Conservation (phyloP, 2,113 vertebrate species). For the Mionectes macconnelli region DNA sequence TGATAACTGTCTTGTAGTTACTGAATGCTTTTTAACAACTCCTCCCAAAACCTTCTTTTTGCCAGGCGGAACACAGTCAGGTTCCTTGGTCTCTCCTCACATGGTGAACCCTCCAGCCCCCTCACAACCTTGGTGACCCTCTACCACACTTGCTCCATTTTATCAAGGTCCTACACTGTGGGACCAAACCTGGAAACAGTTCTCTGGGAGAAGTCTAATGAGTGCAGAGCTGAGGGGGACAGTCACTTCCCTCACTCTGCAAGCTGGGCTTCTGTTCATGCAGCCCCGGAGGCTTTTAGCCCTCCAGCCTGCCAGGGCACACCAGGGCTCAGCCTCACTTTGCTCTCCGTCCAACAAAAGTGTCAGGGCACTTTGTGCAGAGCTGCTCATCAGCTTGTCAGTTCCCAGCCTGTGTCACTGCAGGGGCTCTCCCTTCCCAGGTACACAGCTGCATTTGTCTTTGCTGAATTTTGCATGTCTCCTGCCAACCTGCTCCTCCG, state of each 20-base stretch:
- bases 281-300: background rate
- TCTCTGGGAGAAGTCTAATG: background rate
- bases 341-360: background rate
- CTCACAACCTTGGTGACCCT: background rate
- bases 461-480: background rate
- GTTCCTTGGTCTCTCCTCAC: background rate
- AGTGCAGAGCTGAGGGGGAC: background rate
- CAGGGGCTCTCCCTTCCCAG: background rate
- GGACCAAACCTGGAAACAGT: background rate
- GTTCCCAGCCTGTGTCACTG: background rate
- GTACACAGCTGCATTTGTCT: background rate
- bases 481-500: background rate
- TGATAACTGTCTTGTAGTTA: background rate
- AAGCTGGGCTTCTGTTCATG: background rate
- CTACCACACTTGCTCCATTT: background rate
- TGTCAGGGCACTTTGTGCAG: background rate
- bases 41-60: background rate
- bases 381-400: background rate
- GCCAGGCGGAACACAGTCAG: fast-evolving
- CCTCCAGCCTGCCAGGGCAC: background rate
- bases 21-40: background rate
- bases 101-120: background rate
- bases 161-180: background rate
- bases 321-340: background rate
- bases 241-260: background rate